Conservation (phyloP, 2,888 invertebrate species). For the Tortricodes alternella region DNA sequence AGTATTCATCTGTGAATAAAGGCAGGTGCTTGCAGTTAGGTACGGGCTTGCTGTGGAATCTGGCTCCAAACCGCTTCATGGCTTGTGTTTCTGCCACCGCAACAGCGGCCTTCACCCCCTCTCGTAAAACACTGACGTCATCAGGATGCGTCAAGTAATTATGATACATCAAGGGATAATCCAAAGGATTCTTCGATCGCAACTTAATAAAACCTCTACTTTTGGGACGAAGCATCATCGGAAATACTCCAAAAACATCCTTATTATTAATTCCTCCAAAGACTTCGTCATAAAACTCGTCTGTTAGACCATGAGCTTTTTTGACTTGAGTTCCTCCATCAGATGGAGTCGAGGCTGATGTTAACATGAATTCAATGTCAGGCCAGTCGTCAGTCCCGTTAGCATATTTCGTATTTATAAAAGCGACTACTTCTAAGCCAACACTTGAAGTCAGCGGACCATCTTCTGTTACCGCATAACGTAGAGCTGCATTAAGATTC, state of each 20-base stretch:
- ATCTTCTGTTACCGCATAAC: constrained; percentile 93
- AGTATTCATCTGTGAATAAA: constrained; percentile 91
- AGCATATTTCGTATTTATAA: constrained; percentile 94
- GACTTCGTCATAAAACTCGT: constrained; percentile 91
- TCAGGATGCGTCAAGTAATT: constrained; percentile 95
- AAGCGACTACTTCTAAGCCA: constrained; percentile 93
- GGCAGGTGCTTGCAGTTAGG: constrained; percentile 93
- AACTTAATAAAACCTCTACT: constrained; percentile 91
- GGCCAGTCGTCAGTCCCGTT: constrained; percentile 95
- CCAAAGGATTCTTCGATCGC: constrained; percentile 85
- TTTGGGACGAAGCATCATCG: constrained; percentile 95
- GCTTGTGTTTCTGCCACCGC: constrained; percentile 91
- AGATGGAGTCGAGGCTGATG: constrained; percentile 90
- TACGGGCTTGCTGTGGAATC: constrained; percentile 87
- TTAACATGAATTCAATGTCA: constrained; percentile 95
- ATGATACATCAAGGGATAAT: constrained; percentile 94
- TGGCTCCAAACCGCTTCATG: constrained; percentile 90
- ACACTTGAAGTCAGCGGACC: constrained; percentile 94
- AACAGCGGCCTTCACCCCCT: constrained; percentile 93
- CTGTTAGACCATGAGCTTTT: constrained; percentile 90
- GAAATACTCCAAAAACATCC: constrained; percentile 92
- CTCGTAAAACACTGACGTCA: constrained; percentile 91
- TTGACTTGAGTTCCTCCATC: constrained; percentile 93
- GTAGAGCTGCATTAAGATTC: constrained; percentile 90
- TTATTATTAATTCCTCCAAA: constrained; percentile 87